phyloP scores from a whole-genome alignment of 2,888 invertebrate species.

The Scaeva pyrastri region DNA sequence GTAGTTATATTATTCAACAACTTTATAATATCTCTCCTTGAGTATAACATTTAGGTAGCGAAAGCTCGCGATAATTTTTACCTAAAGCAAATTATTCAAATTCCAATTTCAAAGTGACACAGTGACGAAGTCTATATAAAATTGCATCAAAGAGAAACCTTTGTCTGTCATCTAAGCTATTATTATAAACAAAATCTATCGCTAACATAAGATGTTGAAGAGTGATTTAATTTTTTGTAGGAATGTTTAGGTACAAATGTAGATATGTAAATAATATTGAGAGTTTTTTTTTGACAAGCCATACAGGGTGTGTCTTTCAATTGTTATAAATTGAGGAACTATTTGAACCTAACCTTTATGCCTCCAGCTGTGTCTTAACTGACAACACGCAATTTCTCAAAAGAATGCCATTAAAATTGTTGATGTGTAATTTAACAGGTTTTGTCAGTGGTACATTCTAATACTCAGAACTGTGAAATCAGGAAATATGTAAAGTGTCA shows the following conservation, averaged over 20 bases:
- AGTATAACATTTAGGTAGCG: conserved; percentile 10
- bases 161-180: not conserved
- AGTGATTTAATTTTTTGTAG: conserved; percentile 19
- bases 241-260: not conserved
- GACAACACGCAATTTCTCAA: not conserved
- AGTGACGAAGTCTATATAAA: too few species aligned
- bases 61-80: conserved; percentile 43
- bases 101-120: conserved; percentile 18
- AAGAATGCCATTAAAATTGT: not conserved
- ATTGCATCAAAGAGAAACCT: conserved; percentile 59
- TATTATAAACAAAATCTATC: conserved; percentile 40
- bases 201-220: conserved; percentile 20
- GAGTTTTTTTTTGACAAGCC: not conserved
- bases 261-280: conserved; percentile 22
- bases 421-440: not conserved
- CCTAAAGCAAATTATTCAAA: conserved; percentile 36
- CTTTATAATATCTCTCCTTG: too few species aligned
- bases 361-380: not conserved
- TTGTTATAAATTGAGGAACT: not conserved
- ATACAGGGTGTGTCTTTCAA: not conserved
- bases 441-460: too few species aligned
- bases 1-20: too few species aligned
- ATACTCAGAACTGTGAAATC: too few species aligned
- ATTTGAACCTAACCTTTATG: not conserved
- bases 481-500: too few species aligned